Percentiles rank a stretch among this genome's conserved stretches.
These are phyloP conservation scores for Dromius quadrimaculatus DNA, from an alignment of 2,888 invertebrate species.

Conservation along the genomic window DNA sequence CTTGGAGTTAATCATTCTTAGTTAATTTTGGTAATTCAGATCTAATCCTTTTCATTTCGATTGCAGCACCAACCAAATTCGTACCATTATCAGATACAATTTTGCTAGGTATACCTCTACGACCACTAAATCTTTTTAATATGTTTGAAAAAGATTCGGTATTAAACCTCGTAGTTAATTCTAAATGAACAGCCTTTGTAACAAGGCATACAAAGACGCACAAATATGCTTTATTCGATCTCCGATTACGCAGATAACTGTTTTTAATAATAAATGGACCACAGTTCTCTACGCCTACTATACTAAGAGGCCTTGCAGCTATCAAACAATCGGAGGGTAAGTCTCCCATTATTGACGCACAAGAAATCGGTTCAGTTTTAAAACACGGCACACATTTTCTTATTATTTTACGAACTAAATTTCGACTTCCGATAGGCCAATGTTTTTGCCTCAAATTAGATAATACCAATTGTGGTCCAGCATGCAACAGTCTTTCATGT, in stretches of 20 bases:
- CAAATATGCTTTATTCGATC: not conserved
- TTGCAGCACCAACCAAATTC: not conserved
- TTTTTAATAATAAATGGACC: slow-evolving; percentile 17
- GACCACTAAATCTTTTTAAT: slow-evolving; percentile 3
- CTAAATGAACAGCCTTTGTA: not conserved
- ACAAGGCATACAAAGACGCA: not conserved
- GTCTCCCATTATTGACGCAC: not conserved
- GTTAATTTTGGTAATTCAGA: not conserved
- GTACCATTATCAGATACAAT: slow-evolving; percentile 21
- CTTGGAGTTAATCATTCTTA: not conserved
- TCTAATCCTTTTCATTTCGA: not conserved
- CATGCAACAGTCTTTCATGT: no score
- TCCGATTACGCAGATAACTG: not conserved
- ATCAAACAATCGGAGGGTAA: not conserved
- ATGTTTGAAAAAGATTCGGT: not conserved
- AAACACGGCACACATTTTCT: no score
- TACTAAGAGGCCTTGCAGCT: not conserved
- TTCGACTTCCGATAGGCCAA: no score
- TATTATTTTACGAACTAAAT: no score
- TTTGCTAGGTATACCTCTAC: slow-evolving; percentile 4
- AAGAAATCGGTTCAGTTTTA: not conserved
- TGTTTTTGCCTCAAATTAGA: no score
- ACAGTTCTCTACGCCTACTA: not conserved
- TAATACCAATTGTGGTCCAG: no score
- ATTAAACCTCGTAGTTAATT: not conserved